Evolutionary conservation across 2,113 vertebrate genomes (phyloP).

Genomic region (Fregetta grallaria): DNA sequence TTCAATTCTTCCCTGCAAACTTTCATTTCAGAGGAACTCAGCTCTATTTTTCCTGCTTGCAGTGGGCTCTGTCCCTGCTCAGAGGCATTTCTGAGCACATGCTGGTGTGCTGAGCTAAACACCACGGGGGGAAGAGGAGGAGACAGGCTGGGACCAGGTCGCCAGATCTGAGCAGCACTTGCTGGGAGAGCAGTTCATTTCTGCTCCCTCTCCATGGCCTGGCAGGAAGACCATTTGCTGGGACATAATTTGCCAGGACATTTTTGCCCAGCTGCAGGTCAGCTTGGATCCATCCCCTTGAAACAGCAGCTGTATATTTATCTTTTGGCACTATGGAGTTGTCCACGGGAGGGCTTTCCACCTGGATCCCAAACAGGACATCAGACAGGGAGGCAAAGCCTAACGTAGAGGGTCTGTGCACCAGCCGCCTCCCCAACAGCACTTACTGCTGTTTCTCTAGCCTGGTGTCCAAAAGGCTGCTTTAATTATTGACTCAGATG

Average conservation of each 20-base stretch:
- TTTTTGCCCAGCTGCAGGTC: neutral
- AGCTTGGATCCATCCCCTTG: neutral
- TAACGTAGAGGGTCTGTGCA: fast-evolving
- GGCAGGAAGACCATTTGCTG: neutral
- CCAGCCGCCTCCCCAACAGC: neutral
- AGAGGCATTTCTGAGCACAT: neutral
- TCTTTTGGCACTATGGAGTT: neutral
- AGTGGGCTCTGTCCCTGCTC: neutral
- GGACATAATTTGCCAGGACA: neutral
- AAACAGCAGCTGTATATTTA: neutral
- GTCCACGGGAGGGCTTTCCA: neutral
- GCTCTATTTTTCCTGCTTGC: neutral
- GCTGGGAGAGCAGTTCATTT: neutral
- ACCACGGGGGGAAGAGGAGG: neutral
- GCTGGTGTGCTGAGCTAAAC: neutral
- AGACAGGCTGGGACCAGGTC: neutral
- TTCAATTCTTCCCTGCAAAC: neutral
- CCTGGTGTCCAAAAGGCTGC: neutral
- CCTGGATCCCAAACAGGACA: neutral
- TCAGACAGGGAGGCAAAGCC: neutral
- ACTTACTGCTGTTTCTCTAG: neutral
- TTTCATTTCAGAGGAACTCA: neutral
- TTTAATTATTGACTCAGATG: neutral
- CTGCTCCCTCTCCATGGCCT: neutral
- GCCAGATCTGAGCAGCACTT: neutral